Percentiles rank a stretch among this genome's conserved stretches.
phyloP scores from a whole-genome alignment of 2,888 invertebrate genomes.

The Philhelius pedissequus region DNA sequence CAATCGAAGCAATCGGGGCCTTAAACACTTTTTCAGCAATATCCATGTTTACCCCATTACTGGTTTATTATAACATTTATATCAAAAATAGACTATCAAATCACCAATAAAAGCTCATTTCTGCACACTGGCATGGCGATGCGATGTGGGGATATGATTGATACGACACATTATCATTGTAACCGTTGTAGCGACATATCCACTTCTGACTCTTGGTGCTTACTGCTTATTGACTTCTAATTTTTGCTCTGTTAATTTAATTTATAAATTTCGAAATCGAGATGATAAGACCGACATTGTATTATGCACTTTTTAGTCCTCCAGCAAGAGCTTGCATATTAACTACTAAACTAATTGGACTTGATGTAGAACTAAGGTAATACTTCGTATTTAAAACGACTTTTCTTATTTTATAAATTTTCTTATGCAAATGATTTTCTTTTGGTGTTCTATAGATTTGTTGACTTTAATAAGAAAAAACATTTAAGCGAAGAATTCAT shows the following conservation, averaged over 20 bases:
- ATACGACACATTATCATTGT: no score
- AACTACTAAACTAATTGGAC: constrained; percentile 78
- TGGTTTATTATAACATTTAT: no score
- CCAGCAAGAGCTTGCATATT: constrained; percentile 79
- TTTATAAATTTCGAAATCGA: neutral
- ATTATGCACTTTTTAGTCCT: constrained; percentile 79
- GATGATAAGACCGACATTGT: constrained; percentile 75
- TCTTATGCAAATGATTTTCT: constrained; percentile 26
- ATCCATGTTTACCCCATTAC: no score
- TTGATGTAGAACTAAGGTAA: constrained; percentile 78
- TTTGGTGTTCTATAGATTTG: constrained; percentile 76
- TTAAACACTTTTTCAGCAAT: no score
- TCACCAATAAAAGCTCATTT: no score
- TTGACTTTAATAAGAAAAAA: constrained; percentile 76
- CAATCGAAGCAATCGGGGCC: no score
- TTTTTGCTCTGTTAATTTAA: neutral
- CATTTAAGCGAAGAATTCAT: constrained; percentile 77
- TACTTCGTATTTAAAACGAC: no score
- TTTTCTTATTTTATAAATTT: neutral
- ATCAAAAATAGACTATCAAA: no score
- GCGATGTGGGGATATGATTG: no score
- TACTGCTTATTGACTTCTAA: neutral
- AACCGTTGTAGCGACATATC: no score
- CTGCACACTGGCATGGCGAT: no score
- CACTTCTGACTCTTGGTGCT: no score